Conservation (phyloP, 2,797 vertebrate species). For the Chrysolophus pictus region DNA sequence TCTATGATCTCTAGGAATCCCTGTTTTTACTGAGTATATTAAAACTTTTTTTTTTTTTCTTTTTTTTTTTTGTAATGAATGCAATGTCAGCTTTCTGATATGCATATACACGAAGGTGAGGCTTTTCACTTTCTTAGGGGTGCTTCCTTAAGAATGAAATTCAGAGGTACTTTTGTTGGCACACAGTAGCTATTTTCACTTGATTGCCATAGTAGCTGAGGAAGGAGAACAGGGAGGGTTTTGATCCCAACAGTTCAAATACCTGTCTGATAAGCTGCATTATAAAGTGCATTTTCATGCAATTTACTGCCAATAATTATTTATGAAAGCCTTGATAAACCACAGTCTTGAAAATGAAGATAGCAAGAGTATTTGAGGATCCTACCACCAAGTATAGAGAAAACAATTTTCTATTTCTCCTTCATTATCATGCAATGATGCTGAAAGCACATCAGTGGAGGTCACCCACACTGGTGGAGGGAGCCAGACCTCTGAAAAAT, state of each 20-base stretch:
- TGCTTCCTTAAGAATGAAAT: neutral
- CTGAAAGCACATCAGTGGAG: neutral
- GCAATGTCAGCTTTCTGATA: neutral
- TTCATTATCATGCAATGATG: neutral
- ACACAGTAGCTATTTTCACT: neutral
- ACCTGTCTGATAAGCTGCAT: neutral
- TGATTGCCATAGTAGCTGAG: fast-evolving
- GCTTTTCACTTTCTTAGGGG: neutral
- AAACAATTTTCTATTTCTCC: neutral
- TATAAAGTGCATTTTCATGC: neutral
- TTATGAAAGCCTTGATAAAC: slow-evolving; percentile 6
- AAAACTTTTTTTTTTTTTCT: neutral
- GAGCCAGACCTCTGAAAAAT: neutral
- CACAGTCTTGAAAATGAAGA: neutral
- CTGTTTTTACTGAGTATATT: neutral
- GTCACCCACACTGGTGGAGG: neutral
- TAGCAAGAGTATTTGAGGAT: neutral
- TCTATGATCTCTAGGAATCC: neutral
- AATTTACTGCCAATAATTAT: neutral
- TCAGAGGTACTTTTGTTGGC: neutral
- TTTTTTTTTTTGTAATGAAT: neutral
- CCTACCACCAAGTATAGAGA: neutral
- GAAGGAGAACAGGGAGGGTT: neutral
- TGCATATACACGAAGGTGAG: neutral
- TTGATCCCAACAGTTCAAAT: neutral